Conservation (phyloP, 2,888 invertebrate genomes). For the Augochlorella aurata region DNA sequence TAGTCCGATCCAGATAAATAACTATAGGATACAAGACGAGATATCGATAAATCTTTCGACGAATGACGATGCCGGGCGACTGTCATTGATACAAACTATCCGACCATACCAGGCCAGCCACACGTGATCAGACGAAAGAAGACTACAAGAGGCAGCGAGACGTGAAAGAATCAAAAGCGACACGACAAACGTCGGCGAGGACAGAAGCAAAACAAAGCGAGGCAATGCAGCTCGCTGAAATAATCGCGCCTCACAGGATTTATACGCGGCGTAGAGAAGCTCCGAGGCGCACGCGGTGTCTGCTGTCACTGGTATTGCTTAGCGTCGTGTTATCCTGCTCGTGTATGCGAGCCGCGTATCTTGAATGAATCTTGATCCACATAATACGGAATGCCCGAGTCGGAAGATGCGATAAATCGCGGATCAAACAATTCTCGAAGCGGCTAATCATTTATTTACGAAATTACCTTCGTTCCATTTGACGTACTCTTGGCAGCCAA, state of each 20-base stretch:
- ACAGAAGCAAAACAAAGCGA: conserved; percentile 59
- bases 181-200: conserved; percentile 40
- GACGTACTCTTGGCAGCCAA: too few relatives aligned
- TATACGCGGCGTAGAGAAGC: conserved; percentile 54
- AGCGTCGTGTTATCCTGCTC: conserved; percentile 38
- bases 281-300: conserved; percentile 43
- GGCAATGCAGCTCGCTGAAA: conserved; percentile 52
- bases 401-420: conserved; percentile 19
- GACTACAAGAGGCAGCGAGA: conserved; percentile 51
- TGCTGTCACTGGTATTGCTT: conserved; percentile 50
- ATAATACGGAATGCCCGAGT: conserved; percentile 29
- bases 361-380: conserved; percentile 38
- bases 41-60: conserved; percentile 39
- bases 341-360: conserved; percentile 31
- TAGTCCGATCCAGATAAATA: conserved; percentile 44
- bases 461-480: too few relatives aligned
- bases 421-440: neutral
- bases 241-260: conserved; percentile 63
- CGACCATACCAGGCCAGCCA: conserved; percentile 21
- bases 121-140: conserved; percentile 47
- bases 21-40: conserved; percentile 10
- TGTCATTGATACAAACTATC: conserved; percentile 61
- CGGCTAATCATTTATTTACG: neutral
- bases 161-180: conserved; percentile 64
- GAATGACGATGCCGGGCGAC: conserved; percentile 49